A percentile compares a stretch with the other conserved stretches of the same genome.
These are phyloP conservation scores for Hartigia nigra DNA, from an alignment of 2,888 invertebrate genomes.

Conservation along the genomic window DNA sequence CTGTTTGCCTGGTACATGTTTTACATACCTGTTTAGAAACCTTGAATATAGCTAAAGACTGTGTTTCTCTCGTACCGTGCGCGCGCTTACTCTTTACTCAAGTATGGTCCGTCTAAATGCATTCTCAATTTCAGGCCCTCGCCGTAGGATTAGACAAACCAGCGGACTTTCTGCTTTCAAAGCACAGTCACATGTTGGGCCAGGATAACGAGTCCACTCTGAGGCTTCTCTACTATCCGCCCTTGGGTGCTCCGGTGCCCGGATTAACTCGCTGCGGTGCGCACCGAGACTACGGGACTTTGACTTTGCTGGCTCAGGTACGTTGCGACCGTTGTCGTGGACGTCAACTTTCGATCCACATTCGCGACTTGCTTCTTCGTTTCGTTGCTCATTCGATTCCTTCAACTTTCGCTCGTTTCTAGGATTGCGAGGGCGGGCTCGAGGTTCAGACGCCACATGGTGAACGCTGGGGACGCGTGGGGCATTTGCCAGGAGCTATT, in stretches of 20 bases:
- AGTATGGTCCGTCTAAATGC: neutral
- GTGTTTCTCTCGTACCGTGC: neutral
- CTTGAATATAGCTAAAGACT: neutral
- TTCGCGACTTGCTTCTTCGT: no score
- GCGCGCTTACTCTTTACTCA: neutral
- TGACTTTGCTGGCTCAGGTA: constrained; percentile 75
- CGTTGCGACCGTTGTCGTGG: neutral
- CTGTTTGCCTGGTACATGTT: no score
- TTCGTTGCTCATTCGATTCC: neutral
- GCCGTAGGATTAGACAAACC: constrained; percentile 70
- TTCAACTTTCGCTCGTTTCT: constrained; percentile 32
- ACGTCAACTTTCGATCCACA: no score
- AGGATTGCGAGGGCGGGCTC: constrained; percentile 82
- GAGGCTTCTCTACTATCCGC: constrained; percentile 79
- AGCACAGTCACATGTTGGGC: constrained; percentile 76
- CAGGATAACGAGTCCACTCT: constrained; percentile 75
- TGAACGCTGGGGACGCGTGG: constrained; percentile 79
- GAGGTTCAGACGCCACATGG: constrained; percentile 76
- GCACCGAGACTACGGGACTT: constrained; percentile 81
- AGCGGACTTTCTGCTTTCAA: constrained; percentile 72
- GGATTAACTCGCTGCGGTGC: constrained; percentile 76
- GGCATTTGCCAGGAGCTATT: constrained; percentile 81
- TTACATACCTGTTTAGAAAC: neutral
- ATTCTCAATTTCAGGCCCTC: constrained; percentile 50
- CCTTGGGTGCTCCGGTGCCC: constrained; percentile 62